Percentiles rank a stretch among this genome's conserved stretches.
Conservation (phyloP, 2,888 invertebrate genomes). For the Drosophila emarginata region DNA sequence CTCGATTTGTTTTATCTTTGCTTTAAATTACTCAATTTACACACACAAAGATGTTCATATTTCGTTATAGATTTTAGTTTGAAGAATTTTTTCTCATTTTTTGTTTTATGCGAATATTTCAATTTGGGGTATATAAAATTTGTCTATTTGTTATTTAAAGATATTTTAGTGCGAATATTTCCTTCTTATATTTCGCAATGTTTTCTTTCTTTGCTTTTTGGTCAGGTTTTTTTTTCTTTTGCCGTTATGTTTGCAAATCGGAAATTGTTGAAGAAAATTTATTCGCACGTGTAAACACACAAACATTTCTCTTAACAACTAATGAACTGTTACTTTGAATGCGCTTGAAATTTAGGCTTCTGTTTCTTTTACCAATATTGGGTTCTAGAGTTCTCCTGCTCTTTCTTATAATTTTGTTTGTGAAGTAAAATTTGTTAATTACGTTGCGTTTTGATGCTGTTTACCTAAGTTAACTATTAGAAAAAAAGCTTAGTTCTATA, state of each 20-base stretch:
- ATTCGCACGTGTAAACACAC: conserved; percentile 15
- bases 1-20: conserved; percentile 7
- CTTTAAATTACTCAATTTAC: conserved; percentile 38
- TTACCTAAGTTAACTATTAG: conserved; percentile 63
- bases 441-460: conserved; percentile 43
- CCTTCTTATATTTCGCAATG: conserved; percentile 10
- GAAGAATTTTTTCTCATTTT: conserved; percentile 19
- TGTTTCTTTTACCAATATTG: conserved; percentile 9
- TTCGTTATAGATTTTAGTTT: conserved; percentile 28
- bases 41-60: conserved; percentile 48
- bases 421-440: conserved; percentile 61
- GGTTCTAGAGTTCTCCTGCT: conserved; percentile 18
- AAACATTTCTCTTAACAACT: conserved; percentile 28
- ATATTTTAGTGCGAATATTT: conserved; percentile 14
- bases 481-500: conserved; percentile 56
- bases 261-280: conserved; percentile 1
- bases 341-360: conserved; percentile 43
- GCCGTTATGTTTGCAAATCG: conserved; percentile 13
- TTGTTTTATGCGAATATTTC: conserved; percentile 15
- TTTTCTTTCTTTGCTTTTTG: conserved; percentile 31
- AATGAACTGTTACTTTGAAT: conserved; percentile 35
- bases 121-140: conserved; percentile 28
- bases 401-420: conserved; percentile 42
- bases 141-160: conserved; percentile 29
- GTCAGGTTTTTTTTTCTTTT: conserved; percentile 39